Evolutionary conservation across 1,140 invertebrate genomes (phyloP).

Genomic region (Streblospio benedicti): DNA sequence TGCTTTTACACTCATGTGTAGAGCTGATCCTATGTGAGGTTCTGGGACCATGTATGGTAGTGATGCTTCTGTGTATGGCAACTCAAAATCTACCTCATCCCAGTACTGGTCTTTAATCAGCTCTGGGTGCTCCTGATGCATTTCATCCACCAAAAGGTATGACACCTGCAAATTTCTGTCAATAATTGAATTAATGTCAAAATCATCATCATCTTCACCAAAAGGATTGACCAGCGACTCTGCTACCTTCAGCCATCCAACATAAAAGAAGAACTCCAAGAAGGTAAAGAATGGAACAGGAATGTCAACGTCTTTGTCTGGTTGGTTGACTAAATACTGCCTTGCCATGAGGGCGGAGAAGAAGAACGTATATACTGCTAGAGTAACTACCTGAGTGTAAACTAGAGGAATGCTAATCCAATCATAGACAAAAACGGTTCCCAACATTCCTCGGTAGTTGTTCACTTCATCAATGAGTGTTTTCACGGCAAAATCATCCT

Average conservation of each 20-base stretch:
- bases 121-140: slow-evolving; percentile 13
- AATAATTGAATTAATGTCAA: slow-evolving; percentile 57
- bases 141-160: slow-evolving; percentile 11
- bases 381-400: slow-evolving; percentile 92
- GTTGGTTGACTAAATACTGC: slow-evolving; percentile 61
- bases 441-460: slow-evolving; percentile 74
- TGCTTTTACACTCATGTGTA: too few relatives aligned
- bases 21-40: slow-evolving; percentile 71
- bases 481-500: slow-evolving; percentile 86
- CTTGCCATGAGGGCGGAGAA: slow-evolving; percentile 69
- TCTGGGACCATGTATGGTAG: slow-evolving; percentile 68
- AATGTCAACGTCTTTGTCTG: slow-evolving; percentile 62
- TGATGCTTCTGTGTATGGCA: slow-evolving; percentile 74
- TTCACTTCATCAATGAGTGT: slow-evolving; percentile 75
- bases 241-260: slow-evolving; percentile 81
- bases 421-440: slow-evolving; percentile 74
- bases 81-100: slow-evolving; percentile 73
- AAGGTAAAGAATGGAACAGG: slow-evolving; percentile 83
- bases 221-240: slow-evolving; percentile 55
- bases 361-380: slow-evolving; percentile 86
- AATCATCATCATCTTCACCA: slow-evolving; percentile 90
- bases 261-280: slow-evolving; percentile 82
- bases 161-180: slow-evolving; percentile 45
- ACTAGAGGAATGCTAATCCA: slow-evolving; percentile 94
- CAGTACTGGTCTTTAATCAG: slow-evolving; percentile 70